Base-by-base conservation (phyloP, 2,888 invertebrate genomes). In the Herminia tarsipennalis region DNA sequence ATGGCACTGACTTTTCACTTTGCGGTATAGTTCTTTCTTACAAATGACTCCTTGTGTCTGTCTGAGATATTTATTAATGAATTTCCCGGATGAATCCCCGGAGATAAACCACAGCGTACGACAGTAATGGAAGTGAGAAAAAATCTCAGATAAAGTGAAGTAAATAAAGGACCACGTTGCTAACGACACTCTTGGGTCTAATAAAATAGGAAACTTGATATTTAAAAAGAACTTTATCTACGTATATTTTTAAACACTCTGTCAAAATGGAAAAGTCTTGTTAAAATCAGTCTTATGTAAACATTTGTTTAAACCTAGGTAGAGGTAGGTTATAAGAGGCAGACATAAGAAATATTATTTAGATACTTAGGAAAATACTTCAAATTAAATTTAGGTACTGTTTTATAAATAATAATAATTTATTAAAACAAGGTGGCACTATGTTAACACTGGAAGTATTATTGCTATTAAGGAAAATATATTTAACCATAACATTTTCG, bases 41-140 rank as follows among this genome's bases (percentile, higher is more conserved):
- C 56, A 70, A 72, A 79, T 64, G 50, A 54, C 55, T 56, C 61
- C 61, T 35, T 40, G 47, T 47, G 66, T 50, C 56, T 66, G 47
- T 50, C 66, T 60, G 56, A 66, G 67, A 76, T 83, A 78, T 77
- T 76, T 78, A 77, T 76, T 79, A 79, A 83, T 81, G 71, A 80
- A 72, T 78, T 74, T 73, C 60, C 56, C 57, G 60, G 61, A 65
- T 62, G 45, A 54, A 70, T 66, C 64, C 78, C 65, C 58, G 6
- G 16, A 69, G 61, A 72, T 51, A 56, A 70, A 70, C 73, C 70
- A 66, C 70, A 62, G 67, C 40, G 61, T 52, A 70, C 56, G 74
- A 77, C 73, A 73, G 70, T 78, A 83, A 82, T 80, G 72, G 76
- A 78, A 78, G 70, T 61, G 70, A 69, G 70, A 78, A 82, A 77